Percentiles rank a stretch among this genome's conserved stretches.
Evolutionary conservation across 1,140 invertebrate species (phyloP).

Genomic region (Muscidifurax raptorellus): DNA sequence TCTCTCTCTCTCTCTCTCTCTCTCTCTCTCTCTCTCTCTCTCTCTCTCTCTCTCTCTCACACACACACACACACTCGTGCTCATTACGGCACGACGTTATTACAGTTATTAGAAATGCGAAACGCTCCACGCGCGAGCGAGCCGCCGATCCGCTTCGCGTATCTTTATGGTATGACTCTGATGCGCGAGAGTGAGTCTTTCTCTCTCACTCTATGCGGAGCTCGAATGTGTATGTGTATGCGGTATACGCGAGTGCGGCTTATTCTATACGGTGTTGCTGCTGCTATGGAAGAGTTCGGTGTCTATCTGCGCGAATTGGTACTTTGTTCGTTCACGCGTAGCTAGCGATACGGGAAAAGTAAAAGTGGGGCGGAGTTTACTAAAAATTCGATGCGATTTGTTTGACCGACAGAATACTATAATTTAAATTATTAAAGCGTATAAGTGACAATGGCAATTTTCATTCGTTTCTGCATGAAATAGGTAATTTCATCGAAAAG

Average conservation of each 20-base stretch:
- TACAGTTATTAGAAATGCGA: slow-evolving; percentile 37
- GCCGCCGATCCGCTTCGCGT: slow-evolving; percentile 15
- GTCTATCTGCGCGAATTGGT: background rate
- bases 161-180: background rate
- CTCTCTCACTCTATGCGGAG: slow-evolving; percentile 9
- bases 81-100: slow-evolving; percentile 32
- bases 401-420: background rate
- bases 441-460: background rate
- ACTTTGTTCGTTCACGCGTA: background rate
- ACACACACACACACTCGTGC: no score
- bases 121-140: background rate
- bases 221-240: background rate
- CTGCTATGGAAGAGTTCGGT: background rate
- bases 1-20: background rate
- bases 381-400: background rate
- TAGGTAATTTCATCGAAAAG: no score
- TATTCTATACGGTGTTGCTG: background rate
- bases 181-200: background rate
- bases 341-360: background rate
- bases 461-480: background rate
- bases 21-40: background rate
- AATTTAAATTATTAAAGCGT: background rate
- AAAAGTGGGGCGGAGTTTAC: background rate
- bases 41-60: background rate
- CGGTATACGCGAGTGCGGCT: background rate